phyloP scores from a whole-genome alignment of 1,140 invertebrate species.

The Drosophila orosa region DNA sequence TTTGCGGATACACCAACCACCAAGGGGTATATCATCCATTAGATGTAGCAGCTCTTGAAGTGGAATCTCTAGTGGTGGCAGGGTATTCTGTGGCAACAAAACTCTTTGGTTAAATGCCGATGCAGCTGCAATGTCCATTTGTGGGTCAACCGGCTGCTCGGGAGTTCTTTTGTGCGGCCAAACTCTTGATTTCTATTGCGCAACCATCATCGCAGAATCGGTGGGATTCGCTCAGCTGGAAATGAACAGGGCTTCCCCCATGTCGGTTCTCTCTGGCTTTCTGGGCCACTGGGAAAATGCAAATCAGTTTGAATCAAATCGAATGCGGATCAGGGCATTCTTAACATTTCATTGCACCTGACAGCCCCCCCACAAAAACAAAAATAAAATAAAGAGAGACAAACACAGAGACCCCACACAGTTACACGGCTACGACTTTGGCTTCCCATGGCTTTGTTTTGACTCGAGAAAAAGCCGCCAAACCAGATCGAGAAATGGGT shows the following conservation, averaged over 20 bases:
- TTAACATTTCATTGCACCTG: constrained; percentile 44
- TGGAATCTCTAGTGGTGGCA: neutral
- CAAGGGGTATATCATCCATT: neutral
- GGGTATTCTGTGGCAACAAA: constrained; percentile 9
- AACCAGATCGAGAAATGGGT: constrained; percentile 55
- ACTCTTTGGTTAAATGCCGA: neutral
- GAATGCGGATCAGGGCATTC: constrained; percentile 47
- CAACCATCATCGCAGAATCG: constrained; percentile 30
- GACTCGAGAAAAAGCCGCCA: constrained; percentile 40
- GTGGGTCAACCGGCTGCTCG: constrained; percentile 57
- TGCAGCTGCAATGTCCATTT: constrained; percentile 47
- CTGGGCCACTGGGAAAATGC: constrained; percentile 41
- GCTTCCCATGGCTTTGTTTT: constrained; percentile 34
- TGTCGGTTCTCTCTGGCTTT: constrained; percentile 14
- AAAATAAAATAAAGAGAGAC: neutral
- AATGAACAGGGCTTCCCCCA: constrained; percentile 13
- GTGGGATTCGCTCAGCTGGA: constrained; percentile 31
- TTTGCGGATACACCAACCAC: constrained; percentile 17
- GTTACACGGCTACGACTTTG: neutral
- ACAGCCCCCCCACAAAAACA: neutral
- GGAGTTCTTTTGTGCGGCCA: constrained; percentile 36
- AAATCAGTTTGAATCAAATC: constrained; percentile 41
- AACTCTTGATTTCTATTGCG: constrained; percentile 71
- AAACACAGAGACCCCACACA: constrained; percentile 38
- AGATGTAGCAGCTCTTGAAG: neutral